phyloP scores from a whole-genome alignment of 2,888 invertebrate genomes.

The Chymomyza procnemis region DNA sequence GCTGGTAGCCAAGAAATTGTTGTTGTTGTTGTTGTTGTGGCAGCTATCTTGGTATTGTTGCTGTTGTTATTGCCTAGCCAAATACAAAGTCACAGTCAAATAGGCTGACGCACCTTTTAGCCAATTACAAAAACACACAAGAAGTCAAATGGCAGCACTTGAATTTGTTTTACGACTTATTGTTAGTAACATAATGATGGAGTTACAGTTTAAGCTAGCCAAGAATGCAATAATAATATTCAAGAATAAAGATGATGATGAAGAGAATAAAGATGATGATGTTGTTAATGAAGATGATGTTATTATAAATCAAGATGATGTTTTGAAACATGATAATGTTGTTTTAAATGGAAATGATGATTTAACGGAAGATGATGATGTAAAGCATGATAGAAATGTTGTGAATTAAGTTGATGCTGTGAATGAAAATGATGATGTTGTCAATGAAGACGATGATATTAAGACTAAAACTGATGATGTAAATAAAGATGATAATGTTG shows the following conservation, averaged over 20 bases:
- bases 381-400: too few relatives aligned
- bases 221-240: too few relatives aligned
- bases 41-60: constrained; percentile 19
- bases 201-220: neutral
- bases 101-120: constrained; percentile 23
- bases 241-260: neutral
- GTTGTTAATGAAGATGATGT: neutral
- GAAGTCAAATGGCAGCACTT: constrained; percentile 60
- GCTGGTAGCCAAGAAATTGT: constrained; percentile 1
- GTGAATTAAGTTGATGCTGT: too few relatives aligned
- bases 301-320: too few relatives aligned
- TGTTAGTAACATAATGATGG: neutral
- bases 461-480: too few relatives aligned
- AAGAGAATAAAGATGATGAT: neutral
- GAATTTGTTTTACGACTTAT: constrained; percentile 60
- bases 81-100: constrained; percentile 47
- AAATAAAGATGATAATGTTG: too few relatives aligned
- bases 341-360: too few relatives aligned
- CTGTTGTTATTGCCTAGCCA: constrained; percentile 16
- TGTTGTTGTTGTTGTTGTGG: constrained; percentile 19
- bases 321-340: too few relatives aligned
- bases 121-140: constrained; percentile 15
- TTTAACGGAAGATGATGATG: too few relatives aligned
- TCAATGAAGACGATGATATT: too few relatives aligned
- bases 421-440: too few relatives aligned